A percentile compares a stretch with the other conserved stretches of the same genome.
Evolutionary conservation across 2,113 vertebrate genomes (phyloP).

Genomic region (Pituophis catenifer): DNA sequence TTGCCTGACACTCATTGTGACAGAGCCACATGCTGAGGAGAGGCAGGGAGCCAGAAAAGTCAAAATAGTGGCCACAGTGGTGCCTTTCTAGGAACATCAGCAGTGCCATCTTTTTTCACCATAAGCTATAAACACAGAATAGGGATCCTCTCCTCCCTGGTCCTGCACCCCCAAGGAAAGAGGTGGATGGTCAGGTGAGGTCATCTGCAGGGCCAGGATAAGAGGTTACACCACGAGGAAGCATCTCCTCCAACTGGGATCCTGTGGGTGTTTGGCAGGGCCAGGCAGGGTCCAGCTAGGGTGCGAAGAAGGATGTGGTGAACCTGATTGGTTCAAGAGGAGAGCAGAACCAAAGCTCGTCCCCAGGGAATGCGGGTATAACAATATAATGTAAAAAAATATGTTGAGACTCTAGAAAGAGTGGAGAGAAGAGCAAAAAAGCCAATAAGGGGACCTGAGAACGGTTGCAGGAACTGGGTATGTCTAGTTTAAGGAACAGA

Average conservation of each 20-base stretch:
- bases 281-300: neutral
- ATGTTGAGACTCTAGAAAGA: too few relatives aligned
- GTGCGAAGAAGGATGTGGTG: neutral
- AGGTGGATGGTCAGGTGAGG: too few relatives aligned
- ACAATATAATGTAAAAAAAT: too few relatives aligned
- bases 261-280: too few relatives aligned
- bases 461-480: too few relatives aligned
- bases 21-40: neutral
- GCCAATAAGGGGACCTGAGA: too few relatives aligned
- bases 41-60: neutral
- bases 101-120: neutral
- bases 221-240: too few relatives aligned
- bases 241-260: too few relatives aligned
- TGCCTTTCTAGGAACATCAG: neutral
- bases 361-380: neutral
- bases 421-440: too few relatives aligned
- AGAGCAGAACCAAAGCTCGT: neutral
- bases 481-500: too few relatives aligned
- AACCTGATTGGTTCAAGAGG: neutral
- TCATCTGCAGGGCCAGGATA: neutral
- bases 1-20: neutral
- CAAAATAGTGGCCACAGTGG: too few relatives aligned
- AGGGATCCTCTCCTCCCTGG: neutral
- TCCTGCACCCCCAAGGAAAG: too few relatives aligned
- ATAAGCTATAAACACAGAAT: neutral